These are phyloP conservation scores for Diphyllodes magnificus DNA, from an alignment of 2,113 vertebrate genomes.

Conservation along the genomic window DNA sequence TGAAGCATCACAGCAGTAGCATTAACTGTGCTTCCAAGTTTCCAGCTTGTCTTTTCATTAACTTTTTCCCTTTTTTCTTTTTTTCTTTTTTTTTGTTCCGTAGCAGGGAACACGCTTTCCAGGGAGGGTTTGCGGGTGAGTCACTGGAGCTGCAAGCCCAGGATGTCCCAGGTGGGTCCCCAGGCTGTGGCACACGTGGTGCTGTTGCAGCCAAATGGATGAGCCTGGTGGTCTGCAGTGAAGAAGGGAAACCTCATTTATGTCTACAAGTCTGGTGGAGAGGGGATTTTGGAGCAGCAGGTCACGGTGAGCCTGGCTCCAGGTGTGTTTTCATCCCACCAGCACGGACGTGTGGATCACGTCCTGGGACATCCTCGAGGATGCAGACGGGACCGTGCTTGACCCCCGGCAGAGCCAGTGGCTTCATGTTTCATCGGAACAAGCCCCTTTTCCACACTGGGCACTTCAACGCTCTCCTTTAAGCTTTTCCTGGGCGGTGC, in stretches of 20 bases:
- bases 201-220: background rate
- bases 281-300: background rate
- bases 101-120: background rate
- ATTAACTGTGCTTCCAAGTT: background rate
- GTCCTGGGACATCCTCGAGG: background rate
- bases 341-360: rapidly evolving
- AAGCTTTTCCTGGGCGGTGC: background rate
- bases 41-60: background rate
- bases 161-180: background rate
- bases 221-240: background rate
- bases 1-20: background rate
- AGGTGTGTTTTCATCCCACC: background rate
- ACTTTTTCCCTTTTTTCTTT: background rate
- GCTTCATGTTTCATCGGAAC: background rate
- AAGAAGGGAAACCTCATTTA: background rate
- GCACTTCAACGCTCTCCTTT: background rate
- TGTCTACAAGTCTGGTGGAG: background rate
- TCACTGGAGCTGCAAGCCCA: background rate
- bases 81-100: background rate
- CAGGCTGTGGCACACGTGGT: rapidly evolving
- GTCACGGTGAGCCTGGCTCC: background rate
- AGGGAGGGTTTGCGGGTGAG: background rate
- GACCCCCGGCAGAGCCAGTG: background rate
- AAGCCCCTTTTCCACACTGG: background rate
- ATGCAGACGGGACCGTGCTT: rapidly evolving